phyloP scores from a whole-genome alignment of 2,888 invertebrate genomes.

The Thysanoteuthis rhombus region DNA sequence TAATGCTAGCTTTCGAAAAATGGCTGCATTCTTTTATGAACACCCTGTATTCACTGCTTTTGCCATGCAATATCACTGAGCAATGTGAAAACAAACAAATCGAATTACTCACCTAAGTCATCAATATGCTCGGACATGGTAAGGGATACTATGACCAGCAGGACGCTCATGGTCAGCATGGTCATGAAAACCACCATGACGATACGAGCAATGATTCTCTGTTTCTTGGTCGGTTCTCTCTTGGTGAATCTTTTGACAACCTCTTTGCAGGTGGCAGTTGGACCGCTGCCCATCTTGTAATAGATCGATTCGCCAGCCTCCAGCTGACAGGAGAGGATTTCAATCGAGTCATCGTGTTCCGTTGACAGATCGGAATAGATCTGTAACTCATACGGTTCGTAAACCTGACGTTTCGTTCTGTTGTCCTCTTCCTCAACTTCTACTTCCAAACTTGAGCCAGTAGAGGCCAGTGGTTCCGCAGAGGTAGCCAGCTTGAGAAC shows the following conservation, averaged over 20 bases:
- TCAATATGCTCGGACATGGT: constrained; percentile 94
- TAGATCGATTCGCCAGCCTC: constrained; percentile 21
- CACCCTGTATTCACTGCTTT: too few species aligned
- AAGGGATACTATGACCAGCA: constrained; percentile 88
- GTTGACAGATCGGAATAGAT: constrained; percentile 1
- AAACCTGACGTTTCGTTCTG: background rate
- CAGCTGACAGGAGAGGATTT: constrained; percentile 26
- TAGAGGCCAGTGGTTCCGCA: constrained; percentile 16
- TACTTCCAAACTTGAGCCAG: background rate
- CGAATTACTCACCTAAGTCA: constrained; percentile 82
- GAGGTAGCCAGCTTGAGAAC: constrained; percentile 24
- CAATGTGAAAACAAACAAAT: background rate
- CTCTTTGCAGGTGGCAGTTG: background rate
- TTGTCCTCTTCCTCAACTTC: background rate
- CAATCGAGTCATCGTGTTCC: constrained; percentile 18
- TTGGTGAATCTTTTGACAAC: constrained; percentile 23
- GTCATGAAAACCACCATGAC: constrained; percentile 90
- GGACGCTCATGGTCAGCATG: constrained; percentile 85
- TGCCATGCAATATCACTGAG: too few species aligned
- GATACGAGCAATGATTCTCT: constrained; percentile 72
- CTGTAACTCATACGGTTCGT: constrained; percentile 23
- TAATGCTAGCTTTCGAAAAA: too few species aligned
- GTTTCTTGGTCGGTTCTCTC: constrained; percentile 40
- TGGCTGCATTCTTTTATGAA: too few species aligned
- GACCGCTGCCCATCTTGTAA: constrained; percentile 22